These are phyloP conservation scores for Thysanoteuthis rhombus DNA, from an alignment of 2,888 invertebrate species.

Conservation along the genomic window DNA sequence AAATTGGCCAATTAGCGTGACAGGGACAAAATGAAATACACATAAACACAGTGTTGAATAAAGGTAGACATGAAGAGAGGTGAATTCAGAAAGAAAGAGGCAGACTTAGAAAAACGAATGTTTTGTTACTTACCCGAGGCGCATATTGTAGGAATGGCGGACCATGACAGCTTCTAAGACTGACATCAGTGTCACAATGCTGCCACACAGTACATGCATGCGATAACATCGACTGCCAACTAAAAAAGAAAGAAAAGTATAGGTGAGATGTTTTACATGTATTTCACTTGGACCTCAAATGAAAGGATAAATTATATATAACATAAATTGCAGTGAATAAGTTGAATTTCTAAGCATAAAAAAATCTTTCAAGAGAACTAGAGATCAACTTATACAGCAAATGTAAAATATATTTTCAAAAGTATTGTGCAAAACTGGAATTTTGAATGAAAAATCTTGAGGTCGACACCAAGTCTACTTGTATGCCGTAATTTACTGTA, in stretches of 20 bases:
- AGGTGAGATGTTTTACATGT: too few species aligned
- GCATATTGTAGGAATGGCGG: conserved; percentile 47
- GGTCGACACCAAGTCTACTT: too few species aligned
- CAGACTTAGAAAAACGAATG: not conserved
- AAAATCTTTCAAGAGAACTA: too few species aligned
- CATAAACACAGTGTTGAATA: not conserved
- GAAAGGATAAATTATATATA: too few species aligned
- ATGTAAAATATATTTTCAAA: too few species aligned
- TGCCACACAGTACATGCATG: conserved; percentile 63
- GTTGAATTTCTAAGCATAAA: too few species aligned
- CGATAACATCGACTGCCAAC: conserved; percentile 62
- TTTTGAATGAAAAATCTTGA: too few species aligned
- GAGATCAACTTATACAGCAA: too few species aligned
- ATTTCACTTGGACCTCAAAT: too few species aligned
- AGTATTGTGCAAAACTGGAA: too few species aligned
- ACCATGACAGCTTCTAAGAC: conserved; percentile 53
- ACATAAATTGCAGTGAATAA: too few species aligned
- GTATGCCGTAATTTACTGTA: too few species aligned
- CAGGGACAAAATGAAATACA: not conserved
- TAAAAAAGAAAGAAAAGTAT: conserved; percentile 36
- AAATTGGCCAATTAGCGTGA: not conserved
- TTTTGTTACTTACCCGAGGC: conserved; percentile 46
- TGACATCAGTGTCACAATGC: conserved; percentile 57
- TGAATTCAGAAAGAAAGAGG: not conserved
- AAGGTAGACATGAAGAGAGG: not conserved